Percentiles rank a stretch among this genome's conserved stretches.
These are phyloP conservation scores for Brachionus paranguensis DNA, from an alignment of 1,140 invertebrate species.

Conservation along the genomic window DNA sequence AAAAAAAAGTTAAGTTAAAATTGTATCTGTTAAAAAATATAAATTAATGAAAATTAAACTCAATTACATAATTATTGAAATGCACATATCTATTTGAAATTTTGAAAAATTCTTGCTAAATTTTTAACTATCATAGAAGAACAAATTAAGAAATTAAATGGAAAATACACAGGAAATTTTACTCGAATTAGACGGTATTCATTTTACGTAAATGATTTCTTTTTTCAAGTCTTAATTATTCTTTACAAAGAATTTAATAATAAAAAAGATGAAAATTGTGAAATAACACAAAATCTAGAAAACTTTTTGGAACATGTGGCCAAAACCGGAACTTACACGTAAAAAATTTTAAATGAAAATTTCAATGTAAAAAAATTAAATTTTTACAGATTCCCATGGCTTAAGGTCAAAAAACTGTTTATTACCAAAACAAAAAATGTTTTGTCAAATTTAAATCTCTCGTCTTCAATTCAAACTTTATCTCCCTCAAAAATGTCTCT, in stretches of 20 bases:
- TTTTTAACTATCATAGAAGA: background rate
- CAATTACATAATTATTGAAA: background rate
- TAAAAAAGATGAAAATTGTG: background rate
- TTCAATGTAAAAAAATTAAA: background rate
- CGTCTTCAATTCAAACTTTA: background rate
- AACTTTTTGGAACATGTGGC: conserved; percentile 21
- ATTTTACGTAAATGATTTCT: background rate
- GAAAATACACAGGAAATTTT: conserved; percentile 5
- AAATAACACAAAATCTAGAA: conserved; percentile 25
- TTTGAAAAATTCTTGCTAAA: background rate
- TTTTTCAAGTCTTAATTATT: background rate
- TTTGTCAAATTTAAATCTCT: background rate
- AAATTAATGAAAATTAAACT: background rate
- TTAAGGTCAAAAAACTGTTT: conserved; percentile 16
- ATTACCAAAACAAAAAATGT: conserved; percentile 29
- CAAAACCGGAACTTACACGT: conserved; percentile 36
- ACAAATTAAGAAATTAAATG: background rate
- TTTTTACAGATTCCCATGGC: conserved; percentile 14
- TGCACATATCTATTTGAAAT: background rate
- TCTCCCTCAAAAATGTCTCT: background rate
- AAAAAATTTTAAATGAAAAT: background rate
- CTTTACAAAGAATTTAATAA: background rate
- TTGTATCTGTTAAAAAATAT: background rate
- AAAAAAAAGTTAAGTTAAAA: background rate
- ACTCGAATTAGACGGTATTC: background rate